Evolutionary conservation across 1,140 invertebrate genomes (phyloP).

Genomic region (Bursaphelenchus mucronatus): DNA sequence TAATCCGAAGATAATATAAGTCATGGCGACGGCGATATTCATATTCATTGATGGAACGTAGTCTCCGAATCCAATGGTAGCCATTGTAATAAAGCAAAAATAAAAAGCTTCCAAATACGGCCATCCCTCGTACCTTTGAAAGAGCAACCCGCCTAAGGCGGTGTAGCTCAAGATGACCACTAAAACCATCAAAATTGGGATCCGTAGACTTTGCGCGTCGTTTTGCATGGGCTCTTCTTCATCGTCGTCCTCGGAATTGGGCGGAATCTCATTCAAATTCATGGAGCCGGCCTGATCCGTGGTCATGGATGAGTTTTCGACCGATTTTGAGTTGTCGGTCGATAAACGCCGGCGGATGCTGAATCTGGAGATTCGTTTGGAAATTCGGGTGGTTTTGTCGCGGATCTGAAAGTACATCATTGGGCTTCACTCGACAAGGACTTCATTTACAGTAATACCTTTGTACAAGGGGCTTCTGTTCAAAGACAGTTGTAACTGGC

Average conservation of each 20-base stretch:
- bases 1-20: slow-evolving; percentile 60
- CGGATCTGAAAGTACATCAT: slow-evolving; percentile 40
- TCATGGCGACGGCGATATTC: slow-evolving; percentile 60
- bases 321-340: slow-evolving; percentile 40
- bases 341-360: slow-evolving; percentile 31
- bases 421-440: neutral
- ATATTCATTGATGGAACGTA: slow-evolving; percentile 59
- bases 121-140: slow-evolving; percentile 58
- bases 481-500: no score
- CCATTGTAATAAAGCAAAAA: slow-evolving; percentile 61
- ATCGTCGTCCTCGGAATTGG: slow-evolving; percentile 16
- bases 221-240: slow-evolving; percentile 42
- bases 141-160: slow-evolving; percentile 55
- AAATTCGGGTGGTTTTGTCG: slow-evolving; percentile 50
- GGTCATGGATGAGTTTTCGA: slow-evolving; percentile 25
- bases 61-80: slow-evolving; percentile 59
- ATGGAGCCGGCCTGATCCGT: slow-evolving; percentile 51
- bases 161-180: slow-evolving; percentile 56
- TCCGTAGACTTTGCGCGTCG: slow-evolving; percentile 35
- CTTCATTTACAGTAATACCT: slow-evolving; percentile 9
- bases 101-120: slow-evolving; percentile 60
- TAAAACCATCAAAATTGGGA: slow-evolving; percentile 59
- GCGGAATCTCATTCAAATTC: slow-evolving; percentile 53
- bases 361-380: slow-evolving; percentile 11
- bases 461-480: no score